phyloP scores from a whole-genome alignment of 2,797 vertebrate species.

The Cryptoblepharus egeriae region DNA sequence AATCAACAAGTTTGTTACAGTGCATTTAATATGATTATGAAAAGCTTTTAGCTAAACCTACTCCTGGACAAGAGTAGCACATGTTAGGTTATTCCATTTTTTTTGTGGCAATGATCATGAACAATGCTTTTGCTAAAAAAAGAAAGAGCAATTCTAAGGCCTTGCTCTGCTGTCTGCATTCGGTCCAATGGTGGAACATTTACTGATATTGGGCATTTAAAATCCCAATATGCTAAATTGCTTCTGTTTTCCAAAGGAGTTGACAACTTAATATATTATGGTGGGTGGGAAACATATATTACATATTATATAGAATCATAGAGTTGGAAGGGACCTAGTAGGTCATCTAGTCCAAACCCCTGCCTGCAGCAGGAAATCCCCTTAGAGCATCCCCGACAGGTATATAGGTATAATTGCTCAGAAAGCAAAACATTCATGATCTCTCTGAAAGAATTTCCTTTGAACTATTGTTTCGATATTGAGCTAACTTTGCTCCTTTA shows the following conservation, averaged over 20 bases:
- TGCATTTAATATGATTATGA: conserved; percentile 64
- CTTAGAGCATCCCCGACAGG: too few species aligned
- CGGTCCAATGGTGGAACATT: too few species aligned
- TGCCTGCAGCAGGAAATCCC: too few species aligned
- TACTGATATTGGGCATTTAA: conserved; percentile 1
- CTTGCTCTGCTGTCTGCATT: too few species aligned
- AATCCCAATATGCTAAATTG: conserved; percentile 21
- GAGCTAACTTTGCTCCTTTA: neutral
- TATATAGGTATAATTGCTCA: too few species aligned
- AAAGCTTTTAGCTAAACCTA: conserved; percentile 61
- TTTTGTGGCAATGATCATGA: conserved; percentile 51
- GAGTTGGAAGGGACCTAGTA: too few species aligned
- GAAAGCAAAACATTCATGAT: conserved; percentile 31
- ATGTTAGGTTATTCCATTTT: conserved; percentile 65
- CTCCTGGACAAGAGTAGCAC: conserved; percentile 39
- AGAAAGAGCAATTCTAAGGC: conserved; percentile 24
- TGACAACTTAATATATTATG: conserved; percentile 22
- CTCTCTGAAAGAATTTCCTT: neutral
- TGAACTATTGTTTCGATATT: neutral
- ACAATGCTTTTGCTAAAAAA: conserved; percentile 58
- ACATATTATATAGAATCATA: conserved; percentile 31
- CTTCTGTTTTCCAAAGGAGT: conserved; percentile 37
- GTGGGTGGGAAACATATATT: conserved; percentile 31
- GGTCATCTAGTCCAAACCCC: too few species aligned
- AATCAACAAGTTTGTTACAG: conserved; percentile 69